These are phyloP conservation scores for Barypeithes pellucidus DNA, from an alignment of 2,888 invertebrate species.

Conservation along the genomic window DNA sequence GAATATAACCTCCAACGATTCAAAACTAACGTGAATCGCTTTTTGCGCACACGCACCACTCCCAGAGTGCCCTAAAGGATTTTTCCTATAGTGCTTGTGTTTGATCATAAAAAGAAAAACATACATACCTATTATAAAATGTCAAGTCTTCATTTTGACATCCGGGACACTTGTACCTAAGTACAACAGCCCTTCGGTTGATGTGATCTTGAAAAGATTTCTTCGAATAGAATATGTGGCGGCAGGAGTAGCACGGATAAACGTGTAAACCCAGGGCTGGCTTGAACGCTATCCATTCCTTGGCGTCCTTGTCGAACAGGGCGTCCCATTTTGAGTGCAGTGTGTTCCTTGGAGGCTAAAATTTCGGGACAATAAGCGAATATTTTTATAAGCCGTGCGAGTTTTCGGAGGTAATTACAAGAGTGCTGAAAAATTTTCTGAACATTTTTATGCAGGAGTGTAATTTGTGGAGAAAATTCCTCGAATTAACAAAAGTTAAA, in stretches of 20 bases:
- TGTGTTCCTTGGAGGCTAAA: conserved; percentile 51
- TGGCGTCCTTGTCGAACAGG: conserved; percentile 54
- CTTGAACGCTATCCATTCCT: conserved; percentile 60
- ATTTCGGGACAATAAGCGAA: neutral
- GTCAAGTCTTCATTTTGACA: conserved; percentile 59
- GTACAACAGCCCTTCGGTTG: conserved; percentile 65
- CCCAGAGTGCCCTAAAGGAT: too few relatives aligned
- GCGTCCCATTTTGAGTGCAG: conserved; percentile 55
- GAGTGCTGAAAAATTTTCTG: too few relatives aligned
- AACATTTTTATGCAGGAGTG: too few relatives aligned
- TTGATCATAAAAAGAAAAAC: too few relatives aligned
- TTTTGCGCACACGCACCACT: too few relatives aligned
- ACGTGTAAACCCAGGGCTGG: conserved; percentile 56
- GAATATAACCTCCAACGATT: too few relatives aligned
- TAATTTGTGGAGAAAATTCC: too few relatives aligned
- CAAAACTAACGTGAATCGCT: too few relatives aligned
- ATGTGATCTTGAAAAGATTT: conserved; percentile 67
- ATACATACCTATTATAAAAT: conserved; percentile 66
- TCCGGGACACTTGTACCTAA: conserved; percentile 64
- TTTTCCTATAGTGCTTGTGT: too few relatives aligned
- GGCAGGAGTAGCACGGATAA: conserved; percentile 58
- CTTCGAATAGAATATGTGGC: conserved; percentile 64
- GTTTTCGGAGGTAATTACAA: too few relatives aligned
- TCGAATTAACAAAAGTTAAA: too few relatives aligned
- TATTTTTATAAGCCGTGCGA: too few relatives aligned